Evolutionary conservation across 2,797 vertebrate genomes (phyloP).

Genomic region (Fringilla coelebs): DNA sequence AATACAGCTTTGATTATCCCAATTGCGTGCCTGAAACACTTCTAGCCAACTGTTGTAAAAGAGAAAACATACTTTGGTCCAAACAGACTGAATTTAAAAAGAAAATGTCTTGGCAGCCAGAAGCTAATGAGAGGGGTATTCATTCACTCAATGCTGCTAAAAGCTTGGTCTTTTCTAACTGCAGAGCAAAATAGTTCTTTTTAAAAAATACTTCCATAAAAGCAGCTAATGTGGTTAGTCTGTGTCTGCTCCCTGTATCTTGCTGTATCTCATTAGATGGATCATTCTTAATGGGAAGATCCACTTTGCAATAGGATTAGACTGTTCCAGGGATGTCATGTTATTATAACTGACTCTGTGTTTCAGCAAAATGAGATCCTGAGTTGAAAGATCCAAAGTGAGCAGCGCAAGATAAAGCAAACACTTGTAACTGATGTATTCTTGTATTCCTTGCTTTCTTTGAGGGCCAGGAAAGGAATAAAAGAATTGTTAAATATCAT

Average conservation of each 20-base stretch:
- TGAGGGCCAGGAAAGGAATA: neutral
- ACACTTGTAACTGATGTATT: neutral
- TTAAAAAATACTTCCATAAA: neutral
- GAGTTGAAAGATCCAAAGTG: neutral
- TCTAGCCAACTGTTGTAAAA: neutral
- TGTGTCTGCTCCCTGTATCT: neutral
- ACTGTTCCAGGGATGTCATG: neutral
- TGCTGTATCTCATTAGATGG: neutral
- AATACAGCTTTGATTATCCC: conserved; percentile 37
- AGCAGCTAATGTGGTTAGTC: conserved; percentile 20
- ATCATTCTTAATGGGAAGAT: conserved; percentile 15
- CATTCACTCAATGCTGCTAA: neutral
- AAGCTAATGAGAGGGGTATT: neutral
- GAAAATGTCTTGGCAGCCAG: neutral
- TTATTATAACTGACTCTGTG: neutral
- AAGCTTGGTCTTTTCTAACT: neutral
- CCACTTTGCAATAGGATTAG: neutral
- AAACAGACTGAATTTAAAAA: neutral
- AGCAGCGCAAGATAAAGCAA: neutral
- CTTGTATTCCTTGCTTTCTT: neutral
- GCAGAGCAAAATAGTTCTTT: neutral
- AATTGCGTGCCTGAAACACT: neutral
- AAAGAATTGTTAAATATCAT: neutral
- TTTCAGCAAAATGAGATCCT: neutral
- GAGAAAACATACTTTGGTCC: neutral